These are phyloP conservation scores for Enteromius unitaeniatus DNA, from an alignment of 2,797 vertebrate species.

Conservation along the genomic window DNA sequence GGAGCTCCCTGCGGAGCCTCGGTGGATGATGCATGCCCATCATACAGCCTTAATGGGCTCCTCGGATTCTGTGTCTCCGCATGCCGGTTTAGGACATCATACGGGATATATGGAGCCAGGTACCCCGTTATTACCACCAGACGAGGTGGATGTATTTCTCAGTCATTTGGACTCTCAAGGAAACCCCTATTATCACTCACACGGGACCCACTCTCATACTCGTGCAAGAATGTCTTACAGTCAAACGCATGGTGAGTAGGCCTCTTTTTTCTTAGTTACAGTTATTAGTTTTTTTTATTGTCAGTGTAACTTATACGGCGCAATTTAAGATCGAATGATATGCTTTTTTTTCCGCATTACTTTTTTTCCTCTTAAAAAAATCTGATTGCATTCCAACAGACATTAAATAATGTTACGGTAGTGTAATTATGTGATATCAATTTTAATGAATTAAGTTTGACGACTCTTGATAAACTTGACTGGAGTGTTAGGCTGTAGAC, in stretches of 20 bases:
- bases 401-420: neutral
- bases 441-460: neutral
- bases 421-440: neutral
- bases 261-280: neutral
- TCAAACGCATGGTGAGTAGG: slow-evolving; percentile 88
- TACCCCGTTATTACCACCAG: slow-evolving; percentile 91
- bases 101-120: slow-evolving; percentile 91
- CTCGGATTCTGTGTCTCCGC: slow-evolving; percentile 90
- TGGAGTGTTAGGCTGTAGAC: neutral
- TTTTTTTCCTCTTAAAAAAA: neutral
- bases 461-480: neutral
- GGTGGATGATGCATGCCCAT: slow-evolving; percentile 89
- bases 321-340: neutral
- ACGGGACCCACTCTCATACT: slow-evolving; percentile 82
- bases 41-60: slow-evolving; percentile 91
- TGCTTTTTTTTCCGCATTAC: neutral
- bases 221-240: slow-evolving; percentile 92
- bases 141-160: slow-evolving; percentile 98
- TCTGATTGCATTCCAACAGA: neutral
- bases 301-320: neutral
- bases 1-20: slow-evolving; percentile 87
- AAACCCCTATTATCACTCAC: slow-evolving; percentile 90
- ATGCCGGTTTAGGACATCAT: slow-evolving; percentile 85
- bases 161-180: slow-evolving; percentile 94
- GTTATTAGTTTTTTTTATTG: neutral